Evolutionary conservation across 2,113 vertebrate species (phyloP).

Genomic region (Tenrec ecaudatus): DNA sequence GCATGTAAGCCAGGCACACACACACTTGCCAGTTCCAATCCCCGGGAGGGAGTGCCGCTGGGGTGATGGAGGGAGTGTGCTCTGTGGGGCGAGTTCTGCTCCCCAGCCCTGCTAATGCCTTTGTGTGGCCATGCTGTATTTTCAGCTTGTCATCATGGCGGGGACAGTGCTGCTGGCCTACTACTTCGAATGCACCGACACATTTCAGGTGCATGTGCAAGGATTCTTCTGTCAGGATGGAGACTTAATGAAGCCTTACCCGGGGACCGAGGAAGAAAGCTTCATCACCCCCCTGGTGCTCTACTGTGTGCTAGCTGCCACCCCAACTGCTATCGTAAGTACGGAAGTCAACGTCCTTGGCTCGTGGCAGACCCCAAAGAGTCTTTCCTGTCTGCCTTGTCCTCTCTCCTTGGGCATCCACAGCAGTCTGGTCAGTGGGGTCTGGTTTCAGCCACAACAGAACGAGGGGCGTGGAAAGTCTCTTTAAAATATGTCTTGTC

Average conservation of each 20-base stretch:
- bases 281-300: constrained; percentile 97
- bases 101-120: constrained; percentile 83
- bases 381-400: constrained; percentile 37
- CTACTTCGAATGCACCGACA: constrained; percentile 99
- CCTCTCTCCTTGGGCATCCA: constrained; percentile 47
- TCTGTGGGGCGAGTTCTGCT: constrained; percentile 72
- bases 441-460: constrained; percentile 50
- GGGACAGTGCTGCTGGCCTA: constrained; percentile 97
- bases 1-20: constrained; percentile 40
- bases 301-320: constrained; percentile 96
- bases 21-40: constrained; percentile 49
- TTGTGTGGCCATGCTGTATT: constrained; percentile 91
- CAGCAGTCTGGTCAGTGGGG: constrained; percentile 53
- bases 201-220: constrained; percentile 97
- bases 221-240: constrained; percentile 99
- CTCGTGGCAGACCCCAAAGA: background rate
- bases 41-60: constrained; percentile 53
- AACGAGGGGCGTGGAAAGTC: constrained; percentile 43
- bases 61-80: constrained; percentile 80
- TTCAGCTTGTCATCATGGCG: constrained; percentile 99
- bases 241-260: constrained; percentile 98
- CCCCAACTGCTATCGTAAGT: constrained; percentile 96
- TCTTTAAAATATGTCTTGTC: constrained; percentile 58
- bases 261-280: constrained; percentile 95
- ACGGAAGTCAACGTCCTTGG: constrained; percentile 75